These are phyloP conservation scores for Echinops telfairi DNA, from an alignment of 2,113 vertebrate species.

Conservation along the genomic window DNA sequence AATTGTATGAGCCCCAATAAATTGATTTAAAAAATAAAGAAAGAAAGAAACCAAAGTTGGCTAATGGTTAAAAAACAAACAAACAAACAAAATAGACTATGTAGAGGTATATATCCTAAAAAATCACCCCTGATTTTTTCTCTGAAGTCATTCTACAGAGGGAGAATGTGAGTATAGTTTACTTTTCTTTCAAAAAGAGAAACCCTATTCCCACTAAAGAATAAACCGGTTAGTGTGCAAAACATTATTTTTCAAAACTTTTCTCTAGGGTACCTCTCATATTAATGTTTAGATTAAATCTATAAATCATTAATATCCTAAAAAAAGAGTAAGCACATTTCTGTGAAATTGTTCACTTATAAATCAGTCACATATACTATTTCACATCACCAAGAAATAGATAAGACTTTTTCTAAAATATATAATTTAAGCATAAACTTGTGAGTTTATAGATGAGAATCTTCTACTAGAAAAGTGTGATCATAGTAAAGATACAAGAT, in stretches of 20 bases:
- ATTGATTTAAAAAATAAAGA: no score
- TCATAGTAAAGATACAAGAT: background rate
- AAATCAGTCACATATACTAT: no score
- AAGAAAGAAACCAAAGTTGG: no score
- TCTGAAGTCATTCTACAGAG: no score
- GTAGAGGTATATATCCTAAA: background rate
- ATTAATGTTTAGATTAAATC: conserved; percentile 12
- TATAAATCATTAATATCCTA: background rate
- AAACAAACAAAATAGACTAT: no score
- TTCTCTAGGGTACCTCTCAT: background rate
- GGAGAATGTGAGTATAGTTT: background rate
- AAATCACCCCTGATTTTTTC: no score
- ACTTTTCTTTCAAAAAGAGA: background rate
- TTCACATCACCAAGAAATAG: no score
- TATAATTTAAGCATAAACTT: no score
- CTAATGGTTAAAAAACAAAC: no score
- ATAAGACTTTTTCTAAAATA: no score
- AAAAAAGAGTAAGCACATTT: background rate
- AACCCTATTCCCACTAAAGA: background rate
- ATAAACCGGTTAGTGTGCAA: background rate
- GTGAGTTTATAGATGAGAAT: background rate
- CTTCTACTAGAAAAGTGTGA: background rate
- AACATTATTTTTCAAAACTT: background rate
- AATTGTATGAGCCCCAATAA: no score
- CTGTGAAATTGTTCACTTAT: no score